Base-by-base conservation (phyloP, 2,797 vertebrate genomes). In the Gymnocypris eckloni region DNA sequence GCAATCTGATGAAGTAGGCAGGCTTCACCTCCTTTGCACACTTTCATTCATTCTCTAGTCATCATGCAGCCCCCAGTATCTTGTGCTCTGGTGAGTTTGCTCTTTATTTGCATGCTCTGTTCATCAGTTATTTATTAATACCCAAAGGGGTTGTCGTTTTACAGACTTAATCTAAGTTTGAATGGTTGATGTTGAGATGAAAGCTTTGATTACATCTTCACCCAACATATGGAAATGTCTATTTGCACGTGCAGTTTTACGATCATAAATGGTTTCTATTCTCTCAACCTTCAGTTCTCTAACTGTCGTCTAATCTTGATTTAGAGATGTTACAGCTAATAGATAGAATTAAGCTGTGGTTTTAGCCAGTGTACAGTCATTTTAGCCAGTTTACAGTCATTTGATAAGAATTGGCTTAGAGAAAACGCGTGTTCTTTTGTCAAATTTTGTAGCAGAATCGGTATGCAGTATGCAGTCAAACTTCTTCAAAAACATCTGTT, bases 291-390 rank as follows among this genome's bases (percentile, higher is more conserved):
- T 33, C 33, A 33, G 33, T 37, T 37, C 0, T 69, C 25, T 28
- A 10, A 0, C 64, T 2, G 0, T 43, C 3, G 6, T 43, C 22
- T 45, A 0, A 15, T 48, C 12, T 48, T 72, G 43, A 72, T 43
- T 48, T 6, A 48, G 43, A 25, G 12, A 43, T 69, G 33, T 64
- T 28, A 12, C 11, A 28, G 11, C 2, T 25, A 1, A 13, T 59
- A 4, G 20, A 56, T 22, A 4, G 8, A 7, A 15, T 2, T 0
- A 0, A 48, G 2, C 25, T 0, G 12, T 69, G 28, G 0, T 72
- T 15, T 25, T 72, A 22, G 7, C 20, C 20, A 61, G 22, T 66
- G 15, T 45, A 16, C 4, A 25, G 13, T 9, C 1, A 25, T 8
- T 48, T 72, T 4, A 8, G 33, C 33, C 33, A 33, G 33, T 33